phyloP scores from a whole-genome alignment of 2,888 invertebrate genomes.

The Palloptera scutellata region DNA sequence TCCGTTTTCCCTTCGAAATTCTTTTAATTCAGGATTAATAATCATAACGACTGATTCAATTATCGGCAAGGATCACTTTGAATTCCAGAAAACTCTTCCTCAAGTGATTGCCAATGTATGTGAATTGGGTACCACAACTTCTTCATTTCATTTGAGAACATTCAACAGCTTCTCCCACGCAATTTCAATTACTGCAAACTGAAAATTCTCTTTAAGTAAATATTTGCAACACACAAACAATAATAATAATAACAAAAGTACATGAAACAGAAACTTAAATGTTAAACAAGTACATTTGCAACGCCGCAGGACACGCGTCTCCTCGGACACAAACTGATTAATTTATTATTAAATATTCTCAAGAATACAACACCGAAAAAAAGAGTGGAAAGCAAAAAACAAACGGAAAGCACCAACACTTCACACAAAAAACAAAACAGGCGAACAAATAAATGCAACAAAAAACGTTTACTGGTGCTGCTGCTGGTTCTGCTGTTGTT shows the following conservation, averaged over 20 bases:
- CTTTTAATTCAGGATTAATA: too few relatives aligned
- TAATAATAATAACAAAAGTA: not conserved
- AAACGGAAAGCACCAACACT: not conserved
- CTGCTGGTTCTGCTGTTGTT: not conserved
- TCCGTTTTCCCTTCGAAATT: too few relatives aligned
- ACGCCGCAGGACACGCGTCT: slow-evolving; percentile 25
- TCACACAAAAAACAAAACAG: not conserved
- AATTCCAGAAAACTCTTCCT: too few relatives aligned
- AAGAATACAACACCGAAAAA: slow-evolving; percentile 15
- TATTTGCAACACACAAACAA: too few relatives aligned
- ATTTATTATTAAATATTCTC: slow-evolving; percentile 31
- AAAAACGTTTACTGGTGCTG: not conserved
- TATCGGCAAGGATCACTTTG: too few relatives aligned
- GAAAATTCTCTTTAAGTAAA: not conserved
- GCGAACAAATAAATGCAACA: not conserved
- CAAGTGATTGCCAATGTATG: too few relatives aligned
- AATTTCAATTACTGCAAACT: slow-evolving; percentile 2
- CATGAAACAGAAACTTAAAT: not conserved
- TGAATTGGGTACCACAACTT: too few relatives aligned
- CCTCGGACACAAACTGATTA: slow-evolving; percentile 28
- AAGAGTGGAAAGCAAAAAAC: not conserved
- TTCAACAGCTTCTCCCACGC: not conserved
- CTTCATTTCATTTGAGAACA: too few relatives aligned
- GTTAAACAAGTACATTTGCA: slow-evolving; percentile 23
- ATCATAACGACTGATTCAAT: too few relatives aligned